A percentile compares a stretch with the other conserved stretches of the same genome.
Evolutionary conservation across 1,140 invertebrate species (phyloP).

Genomic region (Eciton burchellii): DNA sequence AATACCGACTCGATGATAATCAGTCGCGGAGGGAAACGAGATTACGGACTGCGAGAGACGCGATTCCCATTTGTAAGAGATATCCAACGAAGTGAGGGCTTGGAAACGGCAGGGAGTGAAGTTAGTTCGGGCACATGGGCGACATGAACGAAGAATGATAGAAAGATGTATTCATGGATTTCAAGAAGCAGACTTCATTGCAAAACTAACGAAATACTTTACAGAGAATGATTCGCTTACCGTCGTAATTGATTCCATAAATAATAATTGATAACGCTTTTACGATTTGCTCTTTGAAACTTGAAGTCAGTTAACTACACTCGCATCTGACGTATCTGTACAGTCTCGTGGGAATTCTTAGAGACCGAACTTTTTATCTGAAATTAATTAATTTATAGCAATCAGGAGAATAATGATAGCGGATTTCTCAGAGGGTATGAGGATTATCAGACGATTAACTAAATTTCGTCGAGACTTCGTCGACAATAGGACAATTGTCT

Average conservation of each 20-base stretch:
- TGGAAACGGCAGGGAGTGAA: background rate
- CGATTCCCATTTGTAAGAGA: slow-evolving; percentile 57
- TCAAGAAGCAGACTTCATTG: background rate
- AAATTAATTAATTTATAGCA: too few species aligned
- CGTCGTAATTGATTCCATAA: background rate
- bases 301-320: background rate
- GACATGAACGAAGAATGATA: background rate
- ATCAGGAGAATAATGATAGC: too few species aligned
- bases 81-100: slow-evolving; percentile 15
- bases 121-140: slow-evolving; percentile 33
- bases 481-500: too few species aligned
- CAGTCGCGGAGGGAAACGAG: slow-evolving; percentile 37
- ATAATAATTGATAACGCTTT: background rate
- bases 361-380: background rate
- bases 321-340: background rate
- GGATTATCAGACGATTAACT: too few species aligned
- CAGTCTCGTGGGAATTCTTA: background rate
- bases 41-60: slow-evolving; percentile 38
- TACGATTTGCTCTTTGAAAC: background rate
- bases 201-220: background rate
- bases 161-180: background rate
- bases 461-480: too few species aligned
- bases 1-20: slow-evolving; percentile 47
- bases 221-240: background rate
- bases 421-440: too few species aligned